Conservation (phyloP, 2,113 vertebrate genomes). For the Odobenus rosmarus region DNA sequence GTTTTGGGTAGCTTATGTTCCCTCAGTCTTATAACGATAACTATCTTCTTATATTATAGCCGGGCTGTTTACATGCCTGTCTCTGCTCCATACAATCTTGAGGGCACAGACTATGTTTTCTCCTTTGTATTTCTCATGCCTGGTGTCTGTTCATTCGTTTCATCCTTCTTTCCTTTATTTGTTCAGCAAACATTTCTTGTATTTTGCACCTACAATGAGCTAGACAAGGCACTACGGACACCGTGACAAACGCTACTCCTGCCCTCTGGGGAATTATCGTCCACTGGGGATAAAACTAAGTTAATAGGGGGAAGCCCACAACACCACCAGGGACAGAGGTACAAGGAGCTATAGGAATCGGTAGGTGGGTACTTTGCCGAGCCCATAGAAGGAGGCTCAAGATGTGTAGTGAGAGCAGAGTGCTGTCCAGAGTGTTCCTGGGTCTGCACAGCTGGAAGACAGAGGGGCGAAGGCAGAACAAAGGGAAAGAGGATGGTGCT, state of each 20-base stretch:
- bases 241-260: background rate
- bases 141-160: background rate
- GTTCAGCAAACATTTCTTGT: background rate
- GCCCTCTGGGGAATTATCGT: background rate
- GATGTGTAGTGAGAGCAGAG: background rate
- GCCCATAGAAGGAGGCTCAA: background rate
- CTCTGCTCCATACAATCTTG: background rate
- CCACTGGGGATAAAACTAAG: background rate
- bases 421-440: background rate
- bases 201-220: slow-evolving; percentile 4
- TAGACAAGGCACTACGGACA: background rate
- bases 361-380: background rate
- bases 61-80: background rate
- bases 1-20: background rate
- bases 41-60: background rate
- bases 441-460: background rate
- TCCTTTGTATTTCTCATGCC: background rate
- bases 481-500: too few relatives aligned
- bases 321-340: too few relatives aligned
- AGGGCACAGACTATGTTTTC: background rate
- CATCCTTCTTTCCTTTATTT: background rate
- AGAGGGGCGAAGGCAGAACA: background rate
- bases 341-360: background rate
- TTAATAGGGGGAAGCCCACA: background rate
- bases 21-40: background rate